Evolutionary conservation across 2,113 vertebrate genomes (phyloP).

Genomic region (Trogon melanurus): DNA sequence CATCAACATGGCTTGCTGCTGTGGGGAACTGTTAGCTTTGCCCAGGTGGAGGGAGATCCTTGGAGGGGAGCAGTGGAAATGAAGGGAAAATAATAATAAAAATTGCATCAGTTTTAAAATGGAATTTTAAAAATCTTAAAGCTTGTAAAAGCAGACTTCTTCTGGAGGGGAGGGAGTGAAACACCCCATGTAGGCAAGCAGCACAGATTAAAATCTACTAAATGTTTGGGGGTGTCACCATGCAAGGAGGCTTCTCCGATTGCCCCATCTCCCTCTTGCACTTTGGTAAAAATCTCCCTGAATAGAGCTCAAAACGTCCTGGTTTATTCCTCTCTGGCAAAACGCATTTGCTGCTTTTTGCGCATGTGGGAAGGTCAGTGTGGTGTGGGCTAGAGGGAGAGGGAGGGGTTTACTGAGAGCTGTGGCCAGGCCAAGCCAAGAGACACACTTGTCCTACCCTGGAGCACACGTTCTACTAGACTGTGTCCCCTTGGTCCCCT

Average conservation of each 20-base stretch:
- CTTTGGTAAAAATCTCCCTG: neutral
- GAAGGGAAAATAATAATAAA: neutral
- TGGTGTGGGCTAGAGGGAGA: neutral
- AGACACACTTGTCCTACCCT: neutral
- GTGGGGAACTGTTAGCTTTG: conserved; percentile 36
- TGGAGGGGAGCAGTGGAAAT: neutral
- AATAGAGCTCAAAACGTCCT: neutral
- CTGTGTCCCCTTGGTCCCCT: neutral
- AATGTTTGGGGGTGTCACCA: rapidly evolving
- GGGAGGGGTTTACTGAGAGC: neutral
- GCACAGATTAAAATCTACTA: rapidly evolving
- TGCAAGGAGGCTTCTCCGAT: neutral
- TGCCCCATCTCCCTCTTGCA: neutral
- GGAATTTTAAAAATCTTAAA: neutral
- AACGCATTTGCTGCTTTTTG: neutral
- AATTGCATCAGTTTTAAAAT: neutral
- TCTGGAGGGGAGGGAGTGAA: neutral
- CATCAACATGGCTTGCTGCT: conserved; percentile 7
- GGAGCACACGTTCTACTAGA: neutral
- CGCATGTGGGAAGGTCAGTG: rapidly evolving
- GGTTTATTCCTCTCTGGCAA: neutral
- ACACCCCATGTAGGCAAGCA: neutral
- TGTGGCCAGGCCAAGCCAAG: neutral
- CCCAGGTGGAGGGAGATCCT: neutral
- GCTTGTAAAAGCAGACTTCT: neutral